Percentiles rank a stretch among this genome's conserved stretches.
Conservation (phyloP, 2,113 vertebrate species). For the Bostrychus sinensis region DNA sequence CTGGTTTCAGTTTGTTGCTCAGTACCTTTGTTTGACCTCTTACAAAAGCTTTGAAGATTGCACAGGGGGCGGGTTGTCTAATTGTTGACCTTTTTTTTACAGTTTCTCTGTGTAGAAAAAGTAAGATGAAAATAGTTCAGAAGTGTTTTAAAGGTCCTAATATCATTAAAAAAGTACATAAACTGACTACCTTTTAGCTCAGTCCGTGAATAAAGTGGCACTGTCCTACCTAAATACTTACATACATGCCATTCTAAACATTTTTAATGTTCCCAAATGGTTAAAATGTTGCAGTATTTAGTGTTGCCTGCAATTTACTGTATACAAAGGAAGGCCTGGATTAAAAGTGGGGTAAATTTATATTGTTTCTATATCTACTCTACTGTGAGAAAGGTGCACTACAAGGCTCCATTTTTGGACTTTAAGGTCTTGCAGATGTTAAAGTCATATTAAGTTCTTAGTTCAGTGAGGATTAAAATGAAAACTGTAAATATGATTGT, state of each 20-base stretch:
- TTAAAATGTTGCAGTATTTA: not conserved
- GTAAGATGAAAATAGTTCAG: not conserved
- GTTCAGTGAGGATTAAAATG: too few relatives aligned
- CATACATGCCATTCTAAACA: too few relatives aligned
- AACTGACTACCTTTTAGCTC: too few relatives aligned
- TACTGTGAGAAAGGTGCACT: not conserved
- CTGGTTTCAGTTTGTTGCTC: constrained; percentile 49
- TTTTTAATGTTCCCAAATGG: not conserved
- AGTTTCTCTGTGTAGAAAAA: not conserved
- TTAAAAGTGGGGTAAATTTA: too few relatives aligned
- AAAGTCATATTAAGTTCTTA: too few relatives aligned
- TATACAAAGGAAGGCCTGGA: too few relatives aligned
- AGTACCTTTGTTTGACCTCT: constrained; percentile 39
- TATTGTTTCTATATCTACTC: too few relatives aligned
- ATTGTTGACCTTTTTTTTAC: constrained; percentile 6
- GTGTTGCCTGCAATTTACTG: not conserved
- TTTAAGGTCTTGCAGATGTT: not conserved
- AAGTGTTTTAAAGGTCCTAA: too few relatives aligned
- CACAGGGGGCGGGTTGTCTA: constrained; percentile 2
- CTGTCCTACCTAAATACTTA: too few relatives aligned
- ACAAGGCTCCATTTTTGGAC: not conserved
- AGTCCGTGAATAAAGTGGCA: too few relatives aligned
- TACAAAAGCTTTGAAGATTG: constrained; percentile 28
- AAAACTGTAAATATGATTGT: constrained; percentile 8
- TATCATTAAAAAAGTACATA: too few relatives aligned